These are phyloP conservation scores for Sanderia malayensis DNA, from an alignment of 30 jellyfish, hydroid and myxozoan species.

Conservation along the genomic window DNA sequence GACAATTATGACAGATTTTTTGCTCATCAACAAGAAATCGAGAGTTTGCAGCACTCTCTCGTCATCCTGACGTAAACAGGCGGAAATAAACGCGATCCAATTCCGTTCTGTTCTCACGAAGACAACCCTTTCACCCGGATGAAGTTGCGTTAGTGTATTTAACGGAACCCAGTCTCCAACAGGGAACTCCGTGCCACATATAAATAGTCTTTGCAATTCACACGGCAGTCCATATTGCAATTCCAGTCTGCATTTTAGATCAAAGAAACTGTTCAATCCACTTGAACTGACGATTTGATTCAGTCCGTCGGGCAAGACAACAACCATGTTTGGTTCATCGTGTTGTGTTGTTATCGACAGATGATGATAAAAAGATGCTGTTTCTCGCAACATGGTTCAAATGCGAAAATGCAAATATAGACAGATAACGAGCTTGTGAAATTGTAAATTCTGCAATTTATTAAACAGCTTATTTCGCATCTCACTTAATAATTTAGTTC, in stretches of 20 bases:
- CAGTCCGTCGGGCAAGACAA: conserved; percentile 53
- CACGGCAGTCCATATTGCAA: conserved; percentile 38
- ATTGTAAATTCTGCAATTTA: too few relatives aligned
- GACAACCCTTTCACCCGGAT: conserved; percentile 15
- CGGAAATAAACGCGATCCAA: conserved; percentile 36
- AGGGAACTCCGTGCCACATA: conserved; percentile 5
- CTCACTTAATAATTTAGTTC: too few relatives aligned
- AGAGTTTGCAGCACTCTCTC: conserved; percentile 13
- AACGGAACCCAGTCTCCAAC: conserved; percentile 50
- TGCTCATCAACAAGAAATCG: conserved; percentile 6
- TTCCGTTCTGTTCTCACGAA: conserved; percentile 27
- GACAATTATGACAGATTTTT: background rate
- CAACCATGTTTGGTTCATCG: too few relatives aligned
- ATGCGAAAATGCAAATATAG: too few relatives aligned
- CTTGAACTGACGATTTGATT: conserved; percentile 13
- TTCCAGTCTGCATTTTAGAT: conserved; percentile 36
- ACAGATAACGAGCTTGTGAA: too few relatives aligned
- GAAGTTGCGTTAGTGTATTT: conserved; percentile 2
- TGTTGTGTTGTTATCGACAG: too few relatives aligned
- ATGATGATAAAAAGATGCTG: too few relatives aligned
- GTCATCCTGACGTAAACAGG: conserved; percentile 22
- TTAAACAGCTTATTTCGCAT: too few relatives aligned
- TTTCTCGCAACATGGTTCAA: too few relatives aligned
- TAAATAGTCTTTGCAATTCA: conserved; percentile 36
- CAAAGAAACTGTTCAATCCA: conserved; percentile 14